Base-by-base conservation (phyloP, 2,113 vertebrate species). In the Casuarius casuarius region DNA sequence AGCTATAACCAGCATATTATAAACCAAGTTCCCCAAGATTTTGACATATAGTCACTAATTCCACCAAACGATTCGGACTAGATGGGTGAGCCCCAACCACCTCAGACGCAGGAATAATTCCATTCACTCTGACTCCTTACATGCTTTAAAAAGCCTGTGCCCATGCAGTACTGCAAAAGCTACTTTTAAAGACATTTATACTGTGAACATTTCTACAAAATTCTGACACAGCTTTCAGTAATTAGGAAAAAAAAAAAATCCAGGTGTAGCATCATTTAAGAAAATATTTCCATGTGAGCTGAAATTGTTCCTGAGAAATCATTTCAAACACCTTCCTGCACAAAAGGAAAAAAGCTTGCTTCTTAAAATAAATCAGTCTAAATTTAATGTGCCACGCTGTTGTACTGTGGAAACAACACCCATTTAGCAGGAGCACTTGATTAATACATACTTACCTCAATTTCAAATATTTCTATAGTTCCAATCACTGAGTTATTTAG, bases 181-280 rank as follows among this genome's bases (percentile, higher is more conserved):
- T 65, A 38, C 49, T 91, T 78, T 61, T 5, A 75, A 74, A 89
- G 80, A 74, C 23, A 71, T 73, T 80, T 8, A 74, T 46, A 72
- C 8, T 1, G 1, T 40, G 65, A 65, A 80, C 46, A 63, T 90
- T 78, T 78, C 56, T 71, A 49, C 33, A 84, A 68, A 84, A 87
- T 67, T 90, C 78, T 85, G 71, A 89, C 9, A 75, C 31, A 90
- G 46, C 29, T 92, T 95, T 68, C 12, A 38, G 35, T 28, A 10
- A 70, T 77, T 62, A 88, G 54, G 84, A 85, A 87, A 89, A 95
- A 90, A n/a, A n/a, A 54, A 95, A 90, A 58, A 66, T 62, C 73
- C 46, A 46, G 79, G 26, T 2, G 0, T 44, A 85, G 49, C 52
- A 48, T 66, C 74, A 70, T 73, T 90, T 80, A 77, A 88, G 71